Base-by-base conservation (phyloP, 1,140 invertebrate species). In the Drosophila neocordata region DNA sequence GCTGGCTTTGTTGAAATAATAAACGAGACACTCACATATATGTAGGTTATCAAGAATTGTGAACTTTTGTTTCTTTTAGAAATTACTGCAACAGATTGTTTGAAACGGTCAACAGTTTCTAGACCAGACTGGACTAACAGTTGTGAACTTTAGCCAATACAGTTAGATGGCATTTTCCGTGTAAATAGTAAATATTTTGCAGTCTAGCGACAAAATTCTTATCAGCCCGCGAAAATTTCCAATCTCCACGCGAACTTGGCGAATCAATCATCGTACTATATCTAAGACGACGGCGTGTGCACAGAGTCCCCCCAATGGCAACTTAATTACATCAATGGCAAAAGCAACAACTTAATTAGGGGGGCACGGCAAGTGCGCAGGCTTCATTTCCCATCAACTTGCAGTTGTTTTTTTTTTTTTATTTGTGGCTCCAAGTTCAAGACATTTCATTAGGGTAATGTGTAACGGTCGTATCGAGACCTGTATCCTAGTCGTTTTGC, bases 401-500 rank as follows among this genome's bases (percentile, higher is more conserved):
- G 20, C 15, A 34, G 31, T 35, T 59, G 12, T 31, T 6, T 31
- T 31, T 31, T 31, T 31, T 31, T 31, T 31, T 31, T 4, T 31
- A 31, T 6, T 31, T 6, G 41, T 20, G 41, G 15, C 8, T 15
- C 41, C 41, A 20, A 48, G 41, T 60, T 60, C 24, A 38, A 20
- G 34, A 56, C 48, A 73, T 60, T 66, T 71, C 65, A 68, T 76
- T 69, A 73, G 55, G 58, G 34, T 68, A 80, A 80, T 79, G 77
- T 20, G 66, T 41, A 13, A 24, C 35, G 31, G 38, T 55, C 18
- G 35, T 24, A 24, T 65, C 44, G 55, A 13, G 41, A 65, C 48
- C 69, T 31, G 48, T 48, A 35, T 55, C 68, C 69, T 72, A 24
- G 51, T 55, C 15, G 8, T 4, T 11, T 18, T 38, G 24, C 51